Conservation (phyloP, 2,888 invertebrate species). For the Drosophila testacea region DNA sequence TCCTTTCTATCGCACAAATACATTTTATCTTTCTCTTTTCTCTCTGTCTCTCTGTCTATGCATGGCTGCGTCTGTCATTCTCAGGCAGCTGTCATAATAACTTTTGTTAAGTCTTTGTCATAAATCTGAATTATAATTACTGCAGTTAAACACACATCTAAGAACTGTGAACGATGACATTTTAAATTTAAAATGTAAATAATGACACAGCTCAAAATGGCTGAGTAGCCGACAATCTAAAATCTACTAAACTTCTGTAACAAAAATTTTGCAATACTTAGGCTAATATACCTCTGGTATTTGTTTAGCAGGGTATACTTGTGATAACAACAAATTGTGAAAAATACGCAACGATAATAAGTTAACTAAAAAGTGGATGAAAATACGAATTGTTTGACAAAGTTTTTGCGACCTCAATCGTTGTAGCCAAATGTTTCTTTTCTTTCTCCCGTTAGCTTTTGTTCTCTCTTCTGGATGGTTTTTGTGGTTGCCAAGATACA, state of each 20-base stretch:
- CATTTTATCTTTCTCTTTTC: background rate
- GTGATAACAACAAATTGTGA: slow-evolving; percentile 41
- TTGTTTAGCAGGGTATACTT: background rate
- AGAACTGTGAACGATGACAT: slow-evolving; percentile 35
- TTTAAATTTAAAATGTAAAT: slow-evolving; percentile 37
- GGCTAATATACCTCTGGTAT: background rate
- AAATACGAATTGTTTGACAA: slow-evolving; percentile 54
- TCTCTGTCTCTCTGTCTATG: slow-evolving; percentile 8
- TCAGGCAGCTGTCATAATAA: slow-evolving; percentile 63
- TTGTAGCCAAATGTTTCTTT: slow-evolving; percentile 10
- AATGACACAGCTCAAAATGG: slow-evolving; percentile 40
- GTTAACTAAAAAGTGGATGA: slow-evolving; percentile 20
- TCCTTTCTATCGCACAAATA: background rate
- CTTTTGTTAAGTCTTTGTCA: slow-evolving; percentile 68
- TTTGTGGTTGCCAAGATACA: slow-evolving; percentile 65
- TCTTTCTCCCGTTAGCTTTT: background rate
- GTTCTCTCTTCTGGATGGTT: background rate
- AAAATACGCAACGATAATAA: slow-evolving; percentile 47
- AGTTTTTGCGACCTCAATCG: slow-evolving; percentile 24
- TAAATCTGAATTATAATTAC: slow-evolving; percentile 76
- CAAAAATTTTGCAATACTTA: background rate
- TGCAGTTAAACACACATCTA: slow-evolving; percentile 35
- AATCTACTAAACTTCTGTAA: background rate
- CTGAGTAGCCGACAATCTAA: background rate
- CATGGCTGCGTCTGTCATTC: slow-evolving; percentile 44